These are phyloP conservation scores for Solen grandis DNA, from an alignment of 1,140 invertebrate species.

Conservation along the genomic window DNA sequence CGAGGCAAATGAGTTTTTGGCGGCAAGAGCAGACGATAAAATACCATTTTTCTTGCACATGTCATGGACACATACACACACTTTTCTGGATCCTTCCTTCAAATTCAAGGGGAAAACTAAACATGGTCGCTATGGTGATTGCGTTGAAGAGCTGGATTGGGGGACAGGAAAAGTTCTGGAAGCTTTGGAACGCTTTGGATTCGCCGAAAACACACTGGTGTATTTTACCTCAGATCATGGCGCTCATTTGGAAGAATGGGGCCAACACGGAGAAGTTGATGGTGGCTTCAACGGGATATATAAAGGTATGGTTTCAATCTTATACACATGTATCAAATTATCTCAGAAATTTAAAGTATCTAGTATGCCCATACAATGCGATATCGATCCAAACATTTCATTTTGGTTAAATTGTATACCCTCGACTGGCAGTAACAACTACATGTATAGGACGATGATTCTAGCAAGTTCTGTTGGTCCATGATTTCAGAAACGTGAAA, in stretches of 20 bases:
- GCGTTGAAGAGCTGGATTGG: conserved; percentile 80
- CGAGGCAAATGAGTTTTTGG: conserved; percentile 67
- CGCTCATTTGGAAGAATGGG: conserved; percentile 5
- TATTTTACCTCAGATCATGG: conserved; percentile 31
- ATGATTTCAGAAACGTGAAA: too few species aligned
- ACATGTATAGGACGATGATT: too few species aligned
- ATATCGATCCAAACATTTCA: too few species aligned
- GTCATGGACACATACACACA: conserved; percentile 71
- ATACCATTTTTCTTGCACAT: conserved; percentile 71
- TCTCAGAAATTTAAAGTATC: too few species aligned
- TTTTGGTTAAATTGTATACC: too few species aligned
- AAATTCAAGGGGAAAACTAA: conserved; percentile 60
- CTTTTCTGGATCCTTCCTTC: conserved; percentile 55
- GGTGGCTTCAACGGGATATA: conserved; percentile 16
- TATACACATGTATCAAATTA: too few species aligned
- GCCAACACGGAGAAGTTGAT: background rate
- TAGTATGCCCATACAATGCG: too few species aligned
- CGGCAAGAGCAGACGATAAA: conserved; percentile 50
- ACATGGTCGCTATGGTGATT: conserved; percentile 80
- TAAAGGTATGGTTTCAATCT: background rate
- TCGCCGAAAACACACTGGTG: conserved; percentile 70
- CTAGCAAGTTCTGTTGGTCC: too few species aligned
- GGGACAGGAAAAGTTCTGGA: conserved; percentile 79
- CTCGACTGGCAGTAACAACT: too few species aligned
- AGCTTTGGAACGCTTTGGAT: conserved; percentile 65